Conservation (phyloP, 1,140 invertebrate species). For the Drepana arcuata region DNA sequence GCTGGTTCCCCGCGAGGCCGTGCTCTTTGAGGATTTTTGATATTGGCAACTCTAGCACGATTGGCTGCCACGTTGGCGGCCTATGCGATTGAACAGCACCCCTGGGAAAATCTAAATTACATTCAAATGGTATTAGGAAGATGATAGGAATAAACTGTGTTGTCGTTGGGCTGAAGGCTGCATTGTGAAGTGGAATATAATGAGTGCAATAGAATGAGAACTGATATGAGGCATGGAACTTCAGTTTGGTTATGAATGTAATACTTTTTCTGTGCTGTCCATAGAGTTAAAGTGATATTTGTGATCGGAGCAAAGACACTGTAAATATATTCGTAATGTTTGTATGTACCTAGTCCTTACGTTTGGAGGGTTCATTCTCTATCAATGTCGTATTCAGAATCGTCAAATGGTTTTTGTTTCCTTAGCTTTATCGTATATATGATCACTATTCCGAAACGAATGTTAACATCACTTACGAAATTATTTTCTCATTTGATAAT, state of each 20-base stretch:
- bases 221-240: too few species aligned
- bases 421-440: too few species aligned
- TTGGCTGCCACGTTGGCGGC: constrained; percentile 55
- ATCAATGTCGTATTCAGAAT: too few species aligned
- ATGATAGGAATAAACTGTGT: too few species aligned
- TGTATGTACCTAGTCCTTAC: constrained; percentile 2
- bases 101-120: constrained; percentile 2
- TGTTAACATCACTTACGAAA: constrained; percentile 44
- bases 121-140: too few species aligned
- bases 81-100: constrained; percentile 28
- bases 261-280: too few species aligned
- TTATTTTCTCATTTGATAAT: constrained; percentile 49
- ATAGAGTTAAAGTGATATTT: too few species aligned
- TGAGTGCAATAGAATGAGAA: too few species aligned
- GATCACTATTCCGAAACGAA: constrained; percentile 12
- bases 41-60: constrained; percentile 53
- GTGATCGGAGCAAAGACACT: constrained; percentile 20
- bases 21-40: constrained; percentile 73
- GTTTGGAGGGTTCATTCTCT: constrained; percentile 9
- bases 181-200: too few species aligned
- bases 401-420: too few species aligned
- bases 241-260: too few species aligned
- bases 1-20: constrained; percentile 81
- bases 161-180: too few species aligned
- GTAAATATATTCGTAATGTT: constrained; percentile 22